A percentile compares a stretch with the other conserved stretches of the same genome.
These are phyloP conservation scores for Mythimna pallens DNA, from an alignment of 2,888 invertebrate species.

Conservation along the genomic window DNA sequence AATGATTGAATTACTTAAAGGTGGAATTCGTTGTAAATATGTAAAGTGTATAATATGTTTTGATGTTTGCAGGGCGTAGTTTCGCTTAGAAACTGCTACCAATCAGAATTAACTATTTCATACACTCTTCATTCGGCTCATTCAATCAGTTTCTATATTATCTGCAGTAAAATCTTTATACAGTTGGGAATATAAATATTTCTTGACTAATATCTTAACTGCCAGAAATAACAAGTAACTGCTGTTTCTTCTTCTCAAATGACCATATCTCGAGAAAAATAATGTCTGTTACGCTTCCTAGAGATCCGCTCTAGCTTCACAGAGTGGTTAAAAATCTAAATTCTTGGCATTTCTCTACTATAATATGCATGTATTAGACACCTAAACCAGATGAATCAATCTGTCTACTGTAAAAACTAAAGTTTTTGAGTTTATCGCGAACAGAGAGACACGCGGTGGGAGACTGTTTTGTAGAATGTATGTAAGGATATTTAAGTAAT, in stretches of 20 bases:
- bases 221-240: not conserved
- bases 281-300: conserved; percentile 1
- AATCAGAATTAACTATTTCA: not conserved
- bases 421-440: too few relatives aligned
- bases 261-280: not conserved
- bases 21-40: conserved; percentile 70
- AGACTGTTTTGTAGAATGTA: too few relatives aligned
- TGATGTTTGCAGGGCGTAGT: conserved; percentile 33
- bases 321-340: too few relatives aligned
- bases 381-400: too few relatives aligned
- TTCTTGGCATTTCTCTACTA: too few relatives aligned
- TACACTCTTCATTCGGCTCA: not conserved
- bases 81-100: conserved; percentile 11
- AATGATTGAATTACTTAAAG: conserved; percentile 47
- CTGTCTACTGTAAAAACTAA: too few relatives aligned
- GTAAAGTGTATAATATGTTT: conserved; percentile 60
- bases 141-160: not conserved
- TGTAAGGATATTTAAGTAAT: not conserved
- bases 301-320: too few relatives aligned
- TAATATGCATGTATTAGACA: too few relatives aligned
- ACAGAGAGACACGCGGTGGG: too few relatives aligned
- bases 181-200: not conserved
- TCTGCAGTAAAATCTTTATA: not conserved
- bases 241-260: too few relatives aligned
- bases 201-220: not conserved